Evolutionary conservation across 1,140 invertebrate species (phyloP).

Genomic region (Diabrotica undecimpunctata): DNA sequence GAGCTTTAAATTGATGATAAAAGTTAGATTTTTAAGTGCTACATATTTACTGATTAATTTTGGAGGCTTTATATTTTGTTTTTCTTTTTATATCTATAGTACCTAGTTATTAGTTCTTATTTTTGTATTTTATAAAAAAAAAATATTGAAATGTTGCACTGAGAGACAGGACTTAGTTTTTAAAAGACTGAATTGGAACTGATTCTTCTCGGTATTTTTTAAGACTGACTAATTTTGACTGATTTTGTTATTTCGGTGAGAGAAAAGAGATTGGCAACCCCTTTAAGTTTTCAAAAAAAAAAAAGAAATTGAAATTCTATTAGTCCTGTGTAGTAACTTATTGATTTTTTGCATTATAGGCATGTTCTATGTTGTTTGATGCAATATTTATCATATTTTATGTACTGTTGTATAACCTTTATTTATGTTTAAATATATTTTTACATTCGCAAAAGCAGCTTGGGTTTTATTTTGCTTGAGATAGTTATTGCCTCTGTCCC

Average conservation of each 20-base stretch:
- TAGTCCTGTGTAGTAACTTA: slow-evolving; percentile 44
- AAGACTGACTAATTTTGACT: slow-evolving; percentile 44
- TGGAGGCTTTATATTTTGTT: slow-evolving; percentile 21
- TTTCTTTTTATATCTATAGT: slow-evolving; percentile 13
- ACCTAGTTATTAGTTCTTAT: slow-evolving; percentile 19
- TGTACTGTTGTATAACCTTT: slow-evolving; percentile 48
- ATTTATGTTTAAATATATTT: slow-evolving; percentile 51
- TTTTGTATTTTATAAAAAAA: slow-evolving; percentile 24
- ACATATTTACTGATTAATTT: slow-evolving; percentile 17
- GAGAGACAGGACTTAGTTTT: slow-evolving; percentile 45
- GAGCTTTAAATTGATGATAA: not conserved
- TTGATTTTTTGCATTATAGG: slow-evolving; percentile 44
- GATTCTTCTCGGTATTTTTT: slow-evolving; percentile 41
- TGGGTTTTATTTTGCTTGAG: slow-evolving; percentile 48
- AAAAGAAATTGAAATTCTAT: slow-evolving; percentile 24
- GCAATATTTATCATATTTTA: slow-evolving; percentile 49
- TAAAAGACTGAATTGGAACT: slow-evolving; percentile 44
- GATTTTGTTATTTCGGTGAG: slow-evolving; percentile 33
- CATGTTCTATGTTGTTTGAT: slow-evolving; percentile 48
- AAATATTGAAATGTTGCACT: slow-evolving; percentile 33
- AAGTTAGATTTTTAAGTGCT: slow-evolving; percentile 13
- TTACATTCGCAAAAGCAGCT: slow-evolving; percentile 48
- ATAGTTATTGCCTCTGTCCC: slow-evolving; percentile 29
- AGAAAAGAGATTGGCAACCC: slow-evolving; percentile 40
- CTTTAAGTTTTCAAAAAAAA: slow-evolving; percentile 24